A percentile compares a stretch with the other conserved stretches of the same genome.
phyloP scores from a whole-genome alignment of 2,888 invertebrate species.

The Adelognathus sp. region DNA sequence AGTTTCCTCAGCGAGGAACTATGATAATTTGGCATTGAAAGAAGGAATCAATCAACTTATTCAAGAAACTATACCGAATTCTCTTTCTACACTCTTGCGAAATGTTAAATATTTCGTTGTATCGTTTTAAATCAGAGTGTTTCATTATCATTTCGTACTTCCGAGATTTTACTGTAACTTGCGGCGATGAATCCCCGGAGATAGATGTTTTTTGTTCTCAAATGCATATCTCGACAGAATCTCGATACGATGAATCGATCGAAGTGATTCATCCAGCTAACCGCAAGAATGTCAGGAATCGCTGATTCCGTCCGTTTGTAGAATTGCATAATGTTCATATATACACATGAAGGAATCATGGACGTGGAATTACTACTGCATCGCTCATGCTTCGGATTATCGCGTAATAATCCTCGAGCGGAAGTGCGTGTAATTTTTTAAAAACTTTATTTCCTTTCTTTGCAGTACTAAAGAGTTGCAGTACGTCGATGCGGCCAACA shows the following conservation, averaged over 20 bases:
- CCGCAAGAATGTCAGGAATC: conserved; percentile 28
- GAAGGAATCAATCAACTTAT: too few species aligned
- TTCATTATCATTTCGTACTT: too few species aligned
- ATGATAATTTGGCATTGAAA: too few species aligned
- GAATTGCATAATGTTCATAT: conserved; percentile 44
- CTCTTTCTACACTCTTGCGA: too few species aligned
- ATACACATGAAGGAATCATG: conserved; percentile 2
- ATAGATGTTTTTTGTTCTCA: neutral
- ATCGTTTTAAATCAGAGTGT: too few species aligned
- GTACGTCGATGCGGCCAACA: conserved; percentile 88
- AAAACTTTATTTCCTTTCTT: conserved; percentile 38
- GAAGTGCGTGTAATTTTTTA: conserved; percentile 1
- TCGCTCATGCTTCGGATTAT: neutral
- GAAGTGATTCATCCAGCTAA: conserved; percentile 40
- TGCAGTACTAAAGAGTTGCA: conserved; percentile 88
- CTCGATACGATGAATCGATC: conserved; percentile 13
- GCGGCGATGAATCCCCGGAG: neutral
- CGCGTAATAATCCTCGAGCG: neutral
- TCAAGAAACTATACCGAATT: too few species aligned
- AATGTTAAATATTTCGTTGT: too few species aligned
- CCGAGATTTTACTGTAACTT: too few species aligned
- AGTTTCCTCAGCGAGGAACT: too few species aligned
- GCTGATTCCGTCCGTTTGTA: neutral
- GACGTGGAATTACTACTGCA: conserved; percentile 10
- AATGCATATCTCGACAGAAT: conserved; percentile 4